These are phyloP conservation scores for Porites divaricata DNA, from an alignment of 92 coral and sea anemone species.

Conservation along the genomic window DNA sequence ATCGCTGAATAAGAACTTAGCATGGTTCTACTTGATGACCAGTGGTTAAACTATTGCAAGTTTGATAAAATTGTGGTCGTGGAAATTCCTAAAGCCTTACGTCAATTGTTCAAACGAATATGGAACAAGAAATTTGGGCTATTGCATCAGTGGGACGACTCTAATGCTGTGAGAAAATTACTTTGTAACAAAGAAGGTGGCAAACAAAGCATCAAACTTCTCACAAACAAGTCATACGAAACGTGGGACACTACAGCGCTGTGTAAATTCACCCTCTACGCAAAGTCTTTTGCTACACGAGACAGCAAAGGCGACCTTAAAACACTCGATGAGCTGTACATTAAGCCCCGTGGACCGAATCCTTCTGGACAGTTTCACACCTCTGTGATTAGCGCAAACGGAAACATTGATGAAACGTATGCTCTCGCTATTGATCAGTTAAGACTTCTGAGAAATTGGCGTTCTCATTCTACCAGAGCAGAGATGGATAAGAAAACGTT, in stretches of 20 bases:
- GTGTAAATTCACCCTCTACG: background rate
- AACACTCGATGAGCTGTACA: background rate
- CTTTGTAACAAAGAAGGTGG: background rate
- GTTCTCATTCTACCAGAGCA: background rate
- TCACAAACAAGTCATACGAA: background rate
- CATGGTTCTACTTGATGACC: too few relatives aligned
- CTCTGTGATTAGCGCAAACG: background rate
- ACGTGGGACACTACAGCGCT: background rate
- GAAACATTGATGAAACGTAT: background rate
- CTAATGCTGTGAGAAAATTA: background rate
- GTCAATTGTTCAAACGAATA: background rate
- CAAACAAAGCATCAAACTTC: background rate
- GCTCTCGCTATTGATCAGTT: background rate
- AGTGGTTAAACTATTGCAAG: background rate
- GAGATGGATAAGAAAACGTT: background rate
- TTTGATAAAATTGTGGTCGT: background rate
- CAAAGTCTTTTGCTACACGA: background rate
- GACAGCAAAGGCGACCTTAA: background rate
- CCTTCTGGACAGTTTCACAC: background rate
- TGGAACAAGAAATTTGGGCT: background rate
- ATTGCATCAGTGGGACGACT: background rate
- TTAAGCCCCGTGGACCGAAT: background rate
- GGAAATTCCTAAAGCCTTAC: background rate
- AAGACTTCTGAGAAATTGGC: background rate
- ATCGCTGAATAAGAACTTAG: too few relatives aligned